phyloP scores from a whole-genome alignment of 2,797 vertebrate genomes.

The Cyclopterus lumpus region DNA sequence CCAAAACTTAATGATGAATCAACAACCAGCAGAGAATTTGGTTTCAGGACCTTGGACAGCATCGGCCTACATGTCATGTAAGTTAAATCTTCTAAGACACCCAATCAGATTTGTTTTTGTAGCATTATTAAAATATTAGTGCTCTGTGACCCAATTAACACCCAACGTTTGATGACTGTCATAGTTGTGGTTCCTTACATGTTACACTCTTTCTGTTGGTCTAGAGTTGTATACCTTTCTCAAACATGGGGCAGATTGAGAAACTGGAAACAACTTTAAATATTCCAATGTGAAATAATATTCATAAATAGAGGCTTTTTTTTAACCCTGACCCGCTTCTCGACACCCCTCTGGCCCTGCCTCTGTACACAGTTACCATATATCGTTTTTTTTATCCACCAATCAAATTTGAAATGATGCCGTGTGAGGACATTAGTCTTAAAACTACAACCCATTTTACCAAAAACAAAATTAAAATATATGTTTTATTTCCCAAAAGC shows the following conservation, averaged over 20 bases:
- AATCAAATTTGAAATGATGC: slow-evolving; percentile 23
- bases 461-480: slow-evolving; percentile 48
- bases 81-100: not conserved
- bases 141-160: slow-evolving; percentile 4
- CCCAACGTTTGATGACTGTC: no score
- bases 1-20: not conserved
- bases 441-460: slow-evolving; percentile 36
- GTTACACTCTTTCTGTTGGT: not conserved
- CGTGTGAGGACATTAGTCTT: slow-evolving; percentile 28
- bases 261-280: not conserved
- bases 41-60: slow-evolving; percentile 80
- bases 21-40: slow-evolving; percentile 31
- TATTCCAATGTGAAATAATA: not conserved
- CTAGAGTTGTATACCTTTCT: not conserved
- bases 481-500: not conserved
- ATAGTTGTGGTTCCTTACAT: not conserved
- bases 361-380: not conserved
- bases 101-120: slow-evolving; percentile 4
- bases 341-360: not conserved
- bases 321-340: not conserved
- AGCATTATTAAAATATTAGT: not conserved
- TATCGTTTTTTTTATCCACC: slow-evolving; percentile 12
- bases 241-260: not conserved
- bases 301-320: not conserved
- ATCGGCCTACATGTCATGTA: slow-evolving; percentile 34